Evolutionary conservation across 1,140 invertebrate genomes (phyloP), one percentile per base, ranked within the genome.

Genomic region (Scaptodrosophila lebanonensis): DNA sequence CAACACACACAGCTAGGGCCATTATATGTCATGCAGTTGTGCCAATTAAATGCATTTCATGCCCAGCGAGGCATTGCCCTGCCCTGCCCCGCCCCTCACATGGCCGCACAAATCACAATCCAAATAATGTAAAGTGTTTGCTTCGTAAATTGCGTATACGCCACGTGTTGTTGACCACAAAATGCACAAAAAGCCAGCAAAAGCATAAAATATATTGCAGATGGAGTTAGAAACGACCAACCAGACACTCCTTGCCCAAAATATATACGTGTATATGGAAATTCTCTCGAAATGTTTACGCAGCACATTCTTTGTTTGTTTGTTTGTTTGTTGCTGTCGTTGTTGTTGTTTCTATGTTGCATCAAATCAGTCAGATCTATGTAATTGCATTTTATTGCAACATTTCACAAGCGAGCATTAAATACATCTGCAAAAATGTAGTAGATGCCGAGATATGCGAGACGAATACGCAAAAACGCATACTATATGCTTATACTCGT

Each of bases 301-400:
- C 70, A 73, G 57, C 70, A 73, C n/a, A n/a, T n/a, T n/a, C n/a
- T n/a, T n/a, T n/a, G n/a, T n/a, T n/a, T n/a, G n/a, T n/a, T n/a
- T n/a, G n/a, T n/a, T n/a, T n/a, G n/a, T n/a, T n/a, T n/a, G n/a
- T n/a, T n/a, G n/a, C n/a, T n/a, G n/a, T n/a, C n/a, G n/a, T n/a
- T n/a, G n/a, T n/a, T n/a, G 52, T 63, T 63, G 70, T 57, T 36
- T 38, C 49, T 30, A 44, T 13, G 20, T 27, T 40, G 18, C n/a
- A 32, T 3, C 3, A 8, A 33, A 49, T 36, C 16, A 20, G 9
- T 13, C 51, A 50, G 73, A 73, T 56, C 62, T 73, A 71, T 68
- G 65, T 73, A 79, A 82, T 82, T 79, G 68, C 69, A 73, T 69
- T 72, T 75, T 62, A 82, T 82, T 69, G 61, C 64, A 53, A 48